These are phyloP conservation scores for Lathronympha strigana DNA, from an alignment of 2,888 invertebrate species.

Conservation along the genomic window DNA sequence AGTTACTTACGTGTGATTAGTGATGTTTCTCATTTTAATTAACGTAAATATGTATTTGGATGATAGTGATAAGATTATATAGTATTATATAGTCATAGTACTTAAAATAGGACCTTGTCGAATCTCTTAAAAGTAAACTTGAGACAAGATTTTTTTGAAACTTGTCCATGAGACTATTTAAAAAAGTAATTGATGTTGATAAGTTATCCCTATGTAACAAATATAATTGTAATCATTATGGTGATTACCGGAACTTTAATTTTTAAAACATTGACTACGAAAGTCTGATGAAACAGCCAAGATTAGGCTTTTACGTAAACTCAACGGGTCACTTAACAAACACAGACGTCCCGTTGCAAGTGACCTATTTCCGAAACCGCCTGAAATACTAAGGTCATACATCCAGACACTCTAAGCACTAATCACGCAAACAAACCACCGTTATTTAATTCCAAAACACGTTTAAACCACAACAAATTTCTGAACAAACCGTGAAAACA, in stretches of 20 bases:
- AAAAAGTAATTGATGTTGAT: too few relatives aligned
- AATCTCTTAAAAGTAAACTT: too few relatives aligned
- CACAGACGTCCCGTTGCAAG: conserved; percentile 23
- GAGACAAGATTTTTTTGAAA: too few relatives aligned
- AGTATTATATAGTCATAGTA: too few relatives aligned
- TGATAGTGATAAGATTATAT: background rate
- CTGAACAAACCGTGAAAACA: conserved; percentile 38
- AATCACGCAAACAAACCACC: conserved; percentile 33
- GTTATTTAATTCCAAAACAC: conserved; percentile 21
- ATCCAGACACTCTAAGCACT: conserved; percentile 16
- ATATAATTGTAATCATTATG: too few relatives aligned
- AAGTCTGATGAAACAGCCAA: background rate
- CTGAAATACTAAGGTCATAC: conserved; percentile 32
- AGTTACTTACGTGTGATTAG: conserved; percentile 28
- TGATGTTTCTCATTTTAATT: conserved; percentile 8
- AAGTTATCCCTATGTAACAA: too few relatives aligned
- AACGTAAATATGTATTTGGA: background rate
- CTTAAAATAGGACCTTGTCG: too few relatives aligned
- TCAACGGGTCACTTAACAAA: background rate
- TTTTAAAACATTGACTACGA: background rate
- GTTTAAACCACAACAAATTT: conserved; percentile 30
- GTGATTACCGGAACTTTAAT: too few relatives aligned
- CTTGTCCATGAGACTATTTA: too few relatives aligned
- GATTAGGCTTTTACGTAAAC: background rate
- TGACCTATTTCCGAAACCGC: conserved; percentile 36